These are phyloP conservation scores for Spheniscus humboldti DNA, from an alignment of 2,797 vertebrate species.

Conservation along the genomic window DNA sequence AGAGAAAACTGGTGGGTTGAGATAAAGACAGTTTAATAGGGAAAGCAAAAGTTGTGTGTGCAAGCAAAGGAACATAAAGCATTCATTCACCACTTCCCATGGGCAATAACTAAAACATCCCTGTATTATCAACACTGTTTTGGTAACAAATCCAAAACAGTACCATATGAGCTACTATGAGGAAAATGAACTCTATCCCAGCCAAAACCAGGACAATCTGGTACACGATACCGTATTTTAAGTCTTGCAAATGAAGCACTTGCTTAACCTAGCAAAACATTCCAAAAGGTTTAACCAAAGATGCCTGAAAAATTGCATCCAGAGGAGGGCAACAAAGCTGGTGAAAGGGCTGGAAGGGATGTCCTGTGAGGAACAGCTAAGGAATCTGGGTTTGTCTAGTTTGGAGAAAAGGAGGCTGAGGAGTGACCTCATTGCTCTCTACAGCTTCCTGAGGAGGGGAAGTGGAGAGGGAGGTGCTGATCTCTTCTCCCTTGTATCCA, in stretches of 20 bases:
- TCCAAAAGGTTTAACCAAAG: background rate
- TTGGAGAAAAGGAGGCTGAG: background rate
- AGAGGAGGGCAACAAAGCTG: background rate
- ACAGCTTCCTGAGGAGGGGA: background rate
- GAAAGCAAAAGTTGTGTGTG: background rate
- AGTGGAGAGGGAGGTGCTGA: too few species aligned
- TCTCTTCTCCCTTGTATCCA: background rate
- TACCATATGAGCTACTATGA: background rate
- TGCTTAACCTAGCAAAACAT: background rate
- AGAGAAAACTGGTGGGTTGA: background rate
- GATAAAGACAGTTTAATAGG: background rate
- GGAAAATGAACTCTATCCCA: background rate
- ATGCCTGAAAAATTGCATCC: background rate
- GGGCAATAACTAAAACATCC: background rate
- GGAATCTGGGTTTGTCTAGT: background rate
- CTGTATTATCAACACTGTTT: background rate
- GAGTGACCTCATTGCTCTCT: background rate
- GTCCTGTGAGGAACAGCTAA: too few species aligned
- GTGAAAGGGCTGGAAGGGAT: background rate
- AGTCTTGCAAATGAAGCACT: background rate
- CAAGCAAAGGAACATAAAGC: background rate
- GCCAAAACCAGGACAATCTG: background rate
- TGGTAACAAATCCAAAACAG: background rate
- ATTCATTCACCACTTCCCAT: background rate
- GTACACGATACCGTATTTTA: background rate